Evolutionary conservation across 2,113 vertebrate species (phyloP).

Genomic region (Rallus limicola): DNA sequence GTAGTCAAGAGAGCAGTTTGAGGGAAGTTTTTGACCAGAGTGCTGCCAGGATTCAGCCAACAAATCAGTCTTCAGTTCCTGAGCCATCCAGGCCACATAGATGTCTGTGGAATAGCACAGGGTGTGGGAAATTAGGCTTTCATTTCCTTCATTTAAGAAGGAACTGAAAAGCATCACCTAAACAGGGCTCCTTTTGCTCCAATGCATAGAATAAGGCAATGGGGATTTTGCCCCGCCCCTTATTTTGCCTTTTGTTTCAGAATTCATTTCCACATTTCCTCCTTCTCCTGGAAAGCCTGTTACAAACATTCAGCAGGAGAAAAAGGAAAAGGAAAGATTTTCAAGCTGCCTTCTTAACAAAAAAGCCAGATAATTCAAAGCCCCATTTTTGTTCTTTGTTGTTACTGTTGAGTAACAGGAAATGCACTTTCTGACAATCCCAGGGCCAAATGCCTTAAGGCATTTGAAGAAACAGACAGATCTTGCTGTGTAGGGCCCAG

Average conservation of each 20-base stretch:
- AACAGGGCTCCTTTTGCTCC: fast-evolving
- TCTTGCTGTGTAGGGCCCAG: not conserved
- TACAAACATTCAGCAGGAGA: not conserved
- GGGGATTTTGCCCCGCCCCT: not conserved
- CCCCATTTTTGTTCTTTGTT: not conserved
- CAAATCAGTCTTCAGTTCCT: slow-evolving; percentile 81
- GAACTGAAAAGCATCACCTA: not conserved
- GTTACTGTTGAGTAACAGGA: not conserved
- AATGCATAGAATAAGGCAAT: not conserved
- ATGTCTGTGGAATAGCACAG: slow-evolving; percentile 81
- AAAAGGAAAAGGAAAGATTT: not conserved
- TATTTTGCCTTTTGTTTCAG: not conserved
- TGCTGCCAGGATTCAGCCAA: slow-evolving; percentile 89
- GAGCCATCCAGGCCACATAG: slow-evolving; percentile 89
- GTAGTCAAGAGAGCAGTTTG: slow-evolving; percentile 90
- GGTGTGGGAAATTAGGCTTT: not conserved
- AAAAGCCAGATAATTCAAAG: not conserved
- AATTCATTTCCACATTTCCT: not conserved
- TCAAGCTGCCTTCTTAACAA: not conserved
- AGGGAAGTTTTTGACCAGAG: slow-evolving; percentile 77
- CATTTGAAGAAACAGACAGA: not conserved
- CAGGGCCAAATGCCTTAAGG: not conserved
- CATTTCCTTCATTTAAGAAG: not conserved
- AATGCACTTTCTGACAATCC: not conserved
- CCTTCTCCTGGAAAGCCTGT: not conserved